Base-by-base conservation (phyloP, 1,140 invertebrate genomes). In the Caenorhabditis tropicalis region DNA sequence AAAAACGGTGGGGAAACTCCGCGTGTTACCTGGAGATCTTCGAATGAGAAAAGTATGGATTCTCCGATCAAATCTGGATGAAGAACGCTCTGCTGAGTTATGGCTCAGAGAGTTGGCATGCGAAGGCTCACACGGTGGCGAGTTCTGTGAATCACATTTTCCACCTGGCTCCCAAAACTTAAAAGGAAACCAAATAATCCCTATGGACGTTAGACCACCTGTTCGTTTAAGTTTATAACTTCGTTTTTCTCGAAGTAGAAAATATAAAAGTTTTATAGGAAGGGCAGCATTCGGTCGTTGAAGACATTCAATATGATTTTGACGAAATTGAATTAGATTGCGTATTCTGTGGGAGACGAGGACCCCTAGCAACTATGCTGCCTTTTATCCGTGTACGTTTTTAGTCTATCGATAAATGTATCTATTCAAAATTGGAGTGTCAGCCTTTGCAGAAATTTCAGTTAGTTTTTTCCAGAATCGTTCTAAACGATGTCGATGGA, bases 21-120 rank as follows among this genome's bases (percentile, higher is more conserved):
- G 82, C 19, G 60, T 58, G 46, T 46, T 82, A 16, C 82, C 82
- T 7, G 60, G 82, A 21, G 82, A 82, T 29, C 82, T 65, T 33
- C 15, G 82, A 12, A 60, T 82, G 43, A 24, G 56, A 65, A 43
- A 46, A 70, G 39, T 60, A n/a, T 82, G 82, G 82, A 82, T 82
- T 36, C 82, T 82, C 7, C 82, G 82, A 2, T 51, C 60, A 16
- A 82, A 82, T 51, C 82, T 82, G 1, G 82, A 82, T 31, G 56
- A 65, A 27, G 82, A 82, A 51, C 36, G 82, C 4, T 82, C 82
- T 29, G 82, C 82, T n/a, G 82, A 82, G n/a, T 46, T 82, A 15
- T 82, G 82, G 82, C n/a, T 43, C 6, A 36, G 82, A 27, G 82
- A 82, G 15, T 21, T 60, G 39, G 56, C 60, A 19, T 65, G 82